These are phyloP conservation scores for Troilus luridus DNA, from an alignment of 2,888 invertebrate genomes.

Conservation along the genomic window DNA sequence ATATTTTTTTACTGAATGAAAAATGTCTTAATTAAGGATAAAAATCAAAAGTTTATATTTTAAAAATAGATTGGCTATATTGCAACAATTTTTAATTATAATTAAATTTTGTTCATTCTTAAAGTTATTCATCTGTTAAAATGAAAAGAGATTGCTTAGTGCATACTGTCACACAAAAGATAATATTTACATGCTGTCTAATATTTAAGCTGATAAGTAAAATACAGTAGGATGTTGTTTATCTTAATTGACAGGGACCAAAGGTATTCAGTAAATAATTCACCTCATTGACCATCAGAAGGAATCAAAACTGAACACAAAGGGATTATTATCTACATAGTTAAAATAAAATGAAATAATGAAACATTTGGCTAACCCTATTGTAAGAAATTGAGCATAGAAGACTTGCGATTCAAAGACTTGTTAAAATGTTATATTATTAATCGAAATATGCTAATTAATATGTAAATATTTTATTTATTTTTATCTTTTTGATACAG, in stretches of 20 bases:
- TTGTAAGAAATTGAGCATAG: neutral
- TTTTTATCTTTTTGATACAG: neutral
- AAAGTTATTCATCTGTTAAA: neutral
- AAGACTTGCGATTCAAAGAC: neutral
- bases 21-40: neutral
- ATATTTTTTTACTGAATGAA: neutral
- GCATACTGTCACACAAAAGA: neutral
- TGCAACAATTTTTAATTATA: neutral
- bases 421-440: neutral
- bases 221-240: neutral
- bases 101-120: neutral
- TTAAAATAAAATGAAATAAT: neutral
- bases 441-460: neutral
- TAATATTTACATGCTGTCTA: neutral
- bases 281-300: neutral
- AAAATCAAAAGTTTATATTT: neutral
- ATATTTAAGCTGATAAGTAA: neutral
- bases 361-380: neutral
- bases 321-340: too few species aligned
- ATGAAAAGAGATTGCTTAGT: neutral
- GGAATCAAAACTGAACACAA: neutral
- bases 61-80: neutral
- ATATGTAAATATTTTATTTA: neutral
- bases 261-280: neutral
- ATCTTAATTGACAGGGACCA: neutral